These are phyloP conservation scores for Hemitrygon akajei DNA, from an alignment of 2,797 vertebrate genomes.

Conservation along the genomic window DNA sequence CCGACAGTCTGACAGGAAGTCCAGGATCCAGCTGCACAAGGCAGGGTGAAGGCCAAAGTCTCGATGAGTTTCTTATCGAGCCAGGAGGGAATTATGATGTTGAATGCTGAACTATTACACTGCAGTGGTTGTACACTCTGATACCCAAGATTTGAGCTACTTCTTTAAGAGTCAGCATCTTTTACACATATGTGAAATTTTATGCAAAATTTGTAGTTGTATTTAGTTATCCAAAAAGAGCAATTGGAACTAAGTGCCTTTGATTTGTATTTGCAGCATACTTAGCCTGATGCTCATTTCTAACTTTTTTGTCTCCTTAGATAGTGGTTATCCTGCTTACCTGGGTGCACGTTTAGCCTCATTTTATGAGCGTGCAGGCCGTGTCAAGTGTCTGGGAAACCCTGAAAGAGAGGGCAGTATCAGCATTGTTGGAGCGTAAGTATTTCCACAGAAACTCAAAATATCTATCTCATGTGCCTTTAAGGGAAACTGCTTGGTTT, in stretches of 20 bases:
- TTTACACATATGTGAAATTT: not conserved
- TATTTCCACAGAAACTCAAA: constrained; percentile 42
- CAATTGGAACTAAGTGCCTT: not conserved
- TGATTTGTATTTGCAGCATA: not conserved
- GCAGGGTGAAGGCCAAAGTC: too few relatives aligned
- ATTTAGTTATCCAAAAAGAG: not conserved
- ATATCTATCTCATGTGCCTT: not conserved
- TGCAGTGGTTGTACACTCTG: not conserved
- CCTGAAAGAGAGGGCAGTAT: constrained; percentile 93
- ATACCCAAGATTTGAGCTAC: not conserved
- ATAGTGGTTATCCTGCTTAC: constrained; percentile 82
- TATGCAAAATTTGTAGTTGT: not conserved
- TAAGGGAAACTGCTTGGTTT: not conserved
- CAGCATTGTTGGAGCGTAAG: constrained; percentile 96
- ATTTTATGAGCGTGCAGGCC: constrained; percentile 89
- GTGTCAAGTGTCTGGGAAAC: constrained; percentile 92
- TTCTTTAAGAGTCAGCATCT: not conserved
- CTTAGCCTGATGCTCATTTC: not conserved
- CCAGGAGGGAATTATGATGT: too few relatives aligned
- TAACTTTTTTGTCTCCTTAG: constrained; percentile 51
- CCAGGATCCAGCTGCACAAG: too few relatives aligned
- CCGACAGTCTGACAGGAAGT: too few relatives aligned
- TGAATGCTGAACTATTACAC: not conserved
- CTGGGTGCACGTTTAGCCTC: constrained; percentile 88
- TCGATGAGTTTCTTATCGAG: too few relatives aligned